A percentile compares a stretch with the other conserved stretches of the same genome.
phyloP scores from a whole-genome alignment of 2,113 vertebrate species.

The Alethe diademata region DNA sequence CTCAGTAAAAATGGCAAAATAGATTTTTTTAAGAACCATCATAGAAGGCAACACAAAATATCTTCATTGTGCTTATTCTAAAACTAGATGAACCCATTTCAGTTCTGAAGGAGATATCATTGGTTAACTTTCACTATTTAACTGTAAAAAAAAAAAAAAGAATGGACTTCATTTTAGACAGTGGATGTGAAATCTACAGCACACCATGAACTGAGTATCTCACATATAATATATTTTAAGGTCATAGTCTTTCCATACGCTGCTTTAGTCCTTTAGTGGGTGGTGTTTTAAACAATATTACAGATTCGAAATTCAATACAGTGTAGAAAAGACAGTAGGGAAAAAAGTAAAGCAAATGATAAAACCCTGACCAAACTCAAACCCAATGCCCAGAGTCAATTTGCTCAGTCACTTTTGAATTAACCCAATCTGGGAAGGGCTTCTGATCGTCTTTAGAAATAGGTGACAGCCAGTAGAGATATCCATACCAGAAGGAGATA shows the following conservation, averaged over 20 bases:
- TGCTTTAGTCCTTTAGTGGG: background rate
- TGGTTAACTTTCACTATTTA: background rate
- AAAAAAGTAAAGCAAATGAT: background rate
- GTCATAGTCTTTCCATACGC: background rate
- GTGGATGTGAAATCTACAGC: background rate
- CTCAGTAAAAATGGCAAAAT: constrained; percentile 25
- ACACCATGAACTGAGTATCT: background rate
- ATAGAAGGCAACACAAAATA: constrained; percentile 7
- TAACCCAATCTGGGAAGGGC: background rate
- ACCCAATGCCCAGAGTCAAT: background rate
- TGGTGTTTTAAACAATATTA: background rate
- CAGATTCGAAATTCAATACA: background rate
- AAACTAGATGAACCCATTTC: background rate
- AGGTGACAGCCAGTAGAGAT: background rate
- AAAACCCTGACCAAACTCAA: background rate
- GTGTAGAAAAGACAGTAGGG: background rate
- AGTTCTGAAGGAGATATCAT: background rate
- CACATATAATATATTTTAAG: background rate
- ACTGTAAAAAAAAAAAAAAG: background rate
- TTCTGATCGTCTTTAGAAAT: background rate
- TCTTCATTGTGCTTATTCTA: background rate
- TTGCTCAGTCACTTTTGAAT: background rate
- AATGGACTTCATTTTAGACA: background rate
- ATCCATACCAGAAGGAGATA: background rate
- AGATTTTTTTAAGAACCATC: constrained; percentile 21